phyloP scores from a whole-genome alignment of 2,888 invertebrate species.

The Coelopa pilipes region DNA sequence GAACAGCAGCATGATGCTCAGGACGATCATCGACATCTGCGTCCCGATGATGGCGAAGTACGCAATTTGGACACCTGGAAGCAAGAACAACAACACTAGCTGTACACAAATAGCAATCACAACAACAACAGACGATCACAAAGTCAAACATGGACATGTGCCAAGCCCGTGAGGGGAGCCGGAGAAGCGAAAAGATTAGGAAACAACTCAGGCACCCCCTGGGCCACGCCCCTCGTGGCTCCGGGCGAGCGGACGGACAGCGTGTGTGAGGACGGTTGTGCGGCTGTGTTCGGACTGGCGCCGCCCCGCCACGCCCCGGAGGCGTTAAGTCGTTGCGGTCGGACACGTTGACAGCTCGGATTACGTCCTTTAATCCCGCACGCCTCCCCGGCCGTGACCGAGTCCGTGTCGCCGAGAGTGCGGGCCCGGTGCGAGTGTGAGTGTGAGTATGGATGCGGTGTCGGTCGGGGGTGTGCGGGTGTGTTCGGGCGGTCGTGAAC shows the following conservation, averaged over 20 bases:
- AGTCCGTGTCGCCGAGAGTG: neutral
- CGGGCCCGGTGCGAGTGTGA: neutral
- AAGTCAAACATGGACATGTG: neutral
- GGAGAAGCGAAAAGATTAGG: neutral
- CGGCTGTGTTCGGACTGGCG: too few relatives aligned
- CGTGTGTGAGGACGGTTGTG: neutral
- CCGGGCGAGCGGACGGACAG: neutral
- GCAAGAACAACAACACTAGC: constrained; percentile 17
- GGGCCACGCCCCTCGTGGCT: too few relatives aligned
- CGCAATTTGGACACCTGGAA: constrained; percentile 84
- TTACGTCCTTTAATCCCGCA: constrained; percentile 10
- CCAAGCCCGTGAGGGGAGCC: neutral
- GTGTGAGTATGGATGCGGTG: neutral
- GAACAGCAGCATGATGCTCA: constrained; percentile 77
- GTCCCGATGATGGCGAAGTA: constrained; percentile 83
- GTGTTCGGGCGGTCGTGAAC: neutral
- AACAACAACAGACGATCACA: neutral
- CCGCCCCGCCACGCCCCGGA: too few relatives aligned
- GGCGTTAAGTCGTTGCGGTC: neutral
- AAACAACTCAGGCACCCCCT: neutral
- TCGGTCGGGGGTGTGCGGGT: neutral
- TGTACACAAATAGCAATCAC: neutral
- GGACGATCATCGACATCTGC: constrained; percentile 80
- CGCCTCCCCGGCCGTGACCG: too few relatives aligned
- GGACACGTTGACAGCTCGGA: constrained; percentile 15